Evolutionary conservation across 2,797 vertebrate species (phyloP).

Genomic region (Podarcis siculus): DNA sequence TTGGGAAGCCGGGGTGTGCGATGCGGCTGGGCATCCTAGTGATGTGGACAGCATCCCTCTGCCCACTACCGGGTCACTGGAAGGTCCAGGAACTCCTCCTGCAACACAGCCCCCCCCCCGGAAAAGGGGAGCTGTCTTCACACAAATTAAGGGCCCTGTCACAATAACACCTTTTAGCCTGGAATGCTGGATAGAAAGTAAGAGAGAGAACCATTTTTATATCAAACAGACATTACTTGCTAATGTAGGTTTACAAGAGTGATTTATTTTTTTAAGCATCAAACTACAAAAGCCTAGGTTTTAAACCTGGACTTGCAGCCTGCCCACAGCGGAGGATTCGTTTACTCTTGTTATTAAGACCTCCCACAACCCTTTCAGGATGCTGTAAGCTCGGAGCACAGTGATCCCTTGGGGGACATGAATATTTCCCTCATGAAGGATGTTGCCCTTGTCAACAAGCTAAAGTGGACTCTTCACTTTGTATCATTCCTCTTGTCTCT

Average conservation of each 20-base stretch:
- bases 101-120: too few species aligned
- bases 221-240: background rate
- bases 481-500: background rate
- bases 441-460: background rate
- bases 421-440: constrained; percentile 17
- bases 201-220: background rate
- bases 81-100: too few species aligned
- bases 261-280: background rate
- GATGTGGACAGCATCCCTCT: too few species aligned
- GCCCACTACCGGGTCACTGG: too few species aligned
- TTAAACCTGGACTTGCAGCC: background rate
- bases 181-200: background rate
- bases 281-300: background rate
- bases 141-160: too few species aligned
- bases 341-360: background rate
- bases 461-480: rapidly evolving
- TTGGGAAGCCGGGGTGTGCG: too few species aligned
- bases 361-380: background rate
- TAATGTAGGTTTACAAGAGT: background rate
- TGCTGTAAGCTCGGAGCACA: background rate
- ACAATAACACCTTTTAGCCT: background rate
- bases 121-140: background rate
- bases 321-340: background rate
- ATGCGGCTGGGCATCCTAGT: too few species aligned
- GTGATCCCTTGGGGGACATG: background rate